phyloP scores from a whole-genome alignment of 1,140 invertebrate genomes.

The Brachionus plicatilis region DNA sequence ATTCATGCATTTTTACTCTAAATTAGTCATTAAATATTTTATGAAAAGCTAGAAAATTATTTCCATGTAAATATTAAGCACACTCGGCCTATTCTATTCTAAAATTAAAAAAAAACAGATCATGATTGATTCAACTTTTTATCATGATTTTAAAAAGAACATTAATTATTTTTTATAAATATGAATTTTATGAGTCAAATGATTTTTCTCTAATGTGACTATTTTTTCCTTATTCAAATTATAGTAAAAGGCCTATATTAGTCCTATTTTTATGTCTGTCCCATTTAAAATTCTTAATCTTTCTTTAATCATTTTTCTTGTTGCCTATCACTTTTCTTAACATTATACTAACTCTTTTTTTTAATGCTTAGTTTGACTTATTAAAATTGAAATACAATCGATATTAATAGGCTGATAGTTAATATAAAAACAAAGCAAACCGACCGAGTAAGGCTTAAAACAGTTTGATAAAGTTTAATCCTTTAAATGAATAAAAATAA shows the following conservation, averaged over 20 bases:
- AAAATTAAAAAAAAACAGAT: too few species aligned
- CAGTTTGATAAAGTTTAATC: background rate
- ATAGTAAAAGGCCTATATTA: background rate
- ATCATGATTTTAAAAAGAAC: background rate
- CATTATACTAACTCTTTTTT: background rate
- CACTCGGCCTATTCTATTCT: background rate
- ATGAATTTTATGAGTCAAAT: background rate
- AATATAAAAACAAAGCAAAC: background rate
- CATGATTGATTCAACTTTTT: background rate
- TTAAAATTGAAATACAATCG: background rate
- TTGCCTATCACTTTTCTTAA: background rate
- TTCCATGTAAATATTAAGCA: background rate
- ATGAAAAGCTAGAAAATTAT: background rate
- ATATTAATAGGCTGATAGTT: background rate
- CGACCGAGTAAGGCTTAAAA: background rate
- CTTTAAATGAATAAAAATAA: background rate
- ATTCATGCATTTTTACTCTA: background rate
- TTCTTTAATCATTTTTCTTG: background rate
- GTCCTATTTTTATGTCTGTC: background rate
- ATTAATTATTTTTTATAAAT: background rate
- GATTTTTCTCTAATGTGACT: background rate
- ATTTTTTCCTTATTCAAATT: background rate
- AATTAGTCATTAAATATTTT: background rate
- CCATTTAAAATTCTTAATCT: background rate
- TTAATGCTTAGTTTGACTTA: background rate